Evolutionary conservation across 1,140 invertebrate species (phyloP).

Genomic region (Drosophila obscura): DNA sequence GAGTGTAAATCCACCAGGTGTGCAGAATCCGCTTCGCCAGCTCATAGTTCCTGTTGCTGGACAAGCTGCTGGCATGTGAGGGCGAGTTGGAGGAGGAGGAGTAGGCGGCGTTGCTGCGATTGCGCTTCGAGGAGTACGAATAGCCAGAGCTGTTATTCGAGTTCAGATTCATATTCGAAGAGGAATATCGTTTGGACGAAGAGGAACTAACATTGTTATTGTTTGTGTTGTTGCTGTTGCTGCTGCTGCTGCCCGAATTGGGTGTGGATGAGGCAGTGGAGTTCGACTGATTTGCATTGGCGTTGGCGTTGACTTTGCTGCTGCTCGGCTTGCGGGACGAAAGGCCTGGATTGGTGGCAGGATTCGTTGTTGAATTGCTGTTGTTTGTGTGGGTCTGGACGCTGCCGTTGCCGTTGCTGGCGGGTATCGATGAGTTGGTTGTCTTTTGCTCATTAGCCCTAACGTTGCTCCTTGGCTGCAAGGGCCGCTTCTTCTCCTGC

Average conservation of each 20-base stretch:
- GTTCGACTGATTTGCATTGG: constrained; percentile 58
- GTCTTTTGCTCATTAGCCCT: constrained; percentile 31
- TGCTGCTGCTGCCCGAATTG: constrained; percentile 22
- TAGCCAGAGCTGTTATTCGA: constrained; percentile 68
- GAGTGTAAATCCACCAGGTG: constrained; percentile 87
- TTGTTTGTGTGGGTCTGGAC: constrained; percentile 21
- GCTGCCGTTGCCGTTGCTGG: constrained; percentile 11
- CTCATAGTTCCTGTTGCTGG: constrained; percentile 75
- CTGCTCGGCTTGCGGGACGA: constrained; percentile 44
- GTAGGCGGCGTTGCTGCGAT: constrained; percentile 55
- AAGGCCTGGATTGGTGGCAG: constrained; percentile 24
- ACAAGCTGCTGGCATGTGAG: constrained; percentile 49
- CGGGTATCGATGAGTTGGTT: not conserved
- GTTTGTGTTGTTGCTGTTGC: constrained; percentile 44
- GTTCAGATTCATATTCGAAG: constrained; percentile 66
- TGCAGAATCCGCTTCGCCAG: constrained; percentile 73
- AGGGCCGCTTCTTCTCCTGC: constrained; percentile 57
- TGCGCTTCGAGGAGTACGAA: constrained; percentile 76
- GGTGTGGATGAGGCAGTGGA: constrained; percentile 24
- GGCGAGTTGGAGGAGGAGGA: constrained; percentile 70
- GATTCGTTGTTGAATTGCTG: constrained; percentile 11
- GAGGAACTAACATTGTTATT: constrained; percentile 74
- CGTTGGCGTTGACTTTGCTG: constrained; percentile 7
- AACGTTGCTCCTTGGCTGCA: constrained; percentile 38
- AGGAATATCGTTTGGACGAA: constrained; percentile 79